These are phyloP conservation scores for Eptesicus fuscus DNA, from an alignment of 2,113 vertebrate genomes.

Conservation along the genomic window DNA sequence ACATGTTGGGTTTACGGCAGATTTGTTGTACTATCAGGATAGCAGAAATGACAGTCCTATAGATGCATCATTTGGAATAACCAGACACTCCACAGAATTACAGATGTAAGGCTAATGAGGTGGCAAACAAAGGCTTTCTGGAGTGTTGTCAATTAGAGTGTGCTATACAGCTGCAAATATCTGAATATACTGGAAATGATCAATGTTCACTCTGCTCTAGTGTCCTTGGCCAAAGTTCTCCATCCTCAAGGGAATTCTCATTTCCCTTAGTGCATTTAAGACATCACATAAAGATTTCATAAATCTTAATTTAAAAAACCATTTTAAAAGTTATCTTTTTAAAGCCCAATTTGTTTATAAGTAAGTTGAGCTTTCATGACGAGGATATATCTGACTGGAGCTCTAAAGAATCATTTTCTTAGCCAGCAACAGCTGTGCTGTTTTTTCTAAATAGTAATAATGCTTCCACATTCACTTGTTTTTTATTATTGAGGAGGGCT, in stretches of 20 bases:
- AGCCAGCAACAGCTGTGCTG: constrained; percentile 61
- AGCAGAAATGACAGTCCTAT: not conserved
- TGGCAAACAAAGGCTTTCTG: constrained; percentile 53
- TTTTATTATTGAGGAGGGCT: constrained; percentile 57
- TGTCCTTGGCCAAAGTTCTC: constrained; percentile 34
- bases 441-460: constrained; percentile 54
- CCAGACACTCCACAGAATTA: constrained; percentile 16
- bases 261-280: constrained; percentile 26
- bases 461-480: not conserved
- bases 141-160: constrained; percentile 39
- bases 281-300: constrained; percentile 17
- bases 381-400: not conserved
- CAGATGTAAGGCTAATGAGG: constrained; percentile 58
- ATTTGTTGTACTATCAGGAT: constrained; percentile 31
- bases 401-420: constrained; percentile 46
- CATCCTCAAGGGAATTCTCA: not conserved
- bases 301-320: constrained; percentile 25
- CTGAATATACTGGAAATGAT: not conserved
- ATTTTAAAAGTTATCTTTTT: constrained; percentile 41
- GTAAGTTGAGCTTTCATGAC: constrained; percentile 12
- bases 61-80: not conserved
- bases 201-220: not conserved
- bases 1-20: not conserved
- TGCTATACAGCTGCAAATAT: constrained; percentile 37
- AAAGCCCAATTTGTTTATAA: constrained; percentile 53